phyloP scores from a whole-genome alignment of 2,113 vertebrate genomes.

The Caranx ignobilis region DNA sequence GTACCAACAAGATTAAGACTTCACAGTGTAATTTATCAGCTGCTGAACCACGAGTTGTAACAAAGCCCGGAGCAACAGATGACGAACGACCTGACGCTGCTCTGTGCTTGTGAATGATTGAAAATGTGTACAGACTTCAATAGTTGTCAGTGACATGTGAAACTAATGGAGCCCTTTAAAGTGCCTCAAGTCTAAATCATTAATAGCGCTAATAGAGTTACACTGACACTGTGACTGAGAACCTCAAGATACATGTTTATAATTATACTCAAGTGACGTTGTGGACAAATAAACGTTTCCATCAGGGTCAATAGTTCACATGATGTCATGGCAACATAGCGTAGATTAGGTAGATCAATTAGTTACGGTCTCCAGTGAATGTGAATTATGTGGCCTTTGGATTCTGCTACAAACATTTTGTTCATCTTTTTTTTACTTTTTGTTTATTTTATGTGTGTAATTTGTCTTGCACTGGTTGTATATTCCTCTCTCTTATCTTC shows the following conservation, averaged over 20 bases:
- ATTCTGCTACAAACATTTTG: too few relatives aligned
- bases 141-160: conserved; percentile 61
- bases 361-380: too few relatives aligned
- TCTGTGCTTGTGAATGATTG: conserved; percentile 34
- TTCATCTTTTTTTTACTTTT: too few relatives aligned
- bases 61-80: conserved; percentile 20
- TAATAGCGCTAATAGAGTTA: conserved; percentile 53
- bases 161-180: conserved; percentile 59
- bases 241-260: not conserved
- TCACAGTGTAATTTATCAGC: conserved; percentile 43
- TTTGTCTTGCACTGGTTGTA: too few relatives aligned
- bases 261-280: not conserved
- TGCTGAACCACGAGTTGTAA: not conserved
- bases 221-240: conserved; percentile 37
- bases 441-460: too few relatives aligned
- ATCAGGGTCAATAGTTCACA: too few relatives aligned
- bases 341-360: too few relatives aligned
- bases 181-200: conserved; percentile 59
- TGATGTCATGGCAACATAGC: too few relatives aligned
- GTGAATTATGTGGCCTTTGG: too few relatives aligned
- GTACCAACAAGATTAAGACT: conserved; percentile 16
- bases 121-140: conserved; percentile 62
- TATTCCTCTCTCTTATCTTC: too few relatives aligned
- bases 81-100: conserved; percentile 32
- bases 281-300: not conserved